Evolutionary conservation across 2,113 vertebrate genomes (phyloP).

Genomic region (Ceuthmochares aereus): DNA sequence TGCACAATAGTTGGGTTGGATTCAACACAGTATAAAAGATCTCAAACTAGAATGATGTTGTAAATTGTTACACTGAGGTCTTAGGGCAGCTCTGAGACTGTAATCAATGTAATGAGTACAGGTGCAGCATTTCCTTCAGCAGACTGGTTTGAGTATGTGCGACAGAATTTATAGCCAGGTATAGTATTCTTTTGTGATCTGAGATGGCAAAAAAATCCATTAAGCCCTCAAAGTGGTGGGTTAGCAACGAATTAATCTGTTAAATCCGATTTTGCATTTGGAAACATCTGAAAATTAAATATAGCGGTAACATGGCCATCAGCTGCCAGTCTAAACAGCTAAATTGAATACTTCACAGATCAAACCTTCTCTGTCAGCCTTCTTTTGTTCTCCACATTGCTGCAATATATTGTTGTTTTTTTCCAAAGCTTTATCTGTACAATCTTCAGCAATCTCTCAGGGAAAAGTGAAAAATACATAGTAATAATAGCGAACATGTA

Average conservation of each 20-base stretch:
- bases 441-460: neutral
- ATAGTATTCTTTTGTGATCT: neutral
- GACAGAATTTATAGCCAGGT: neutral
- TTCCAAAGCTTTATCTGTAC: neutral
- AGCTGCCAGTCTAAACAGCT: neutral
- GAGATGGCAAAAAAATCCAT: neutral
- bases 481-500: conserved; percentile 2
- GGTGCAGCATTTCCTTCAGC: neutral
- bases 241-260: neutral
- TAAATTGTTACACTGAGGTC: neutral
- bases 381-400: neutral
- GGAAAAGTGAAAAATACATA: neutral
- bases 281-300: neutral
- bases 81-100: neutral
- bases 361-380: neutral
- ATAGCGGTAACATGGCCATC: neutral
- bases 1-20: neutral
- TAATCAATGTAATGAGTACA: neutral
- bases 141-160: neutral
- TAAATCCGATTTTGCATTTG: neutral
- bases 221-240: neutral
- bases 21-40: neutral
- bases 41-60: neutral
- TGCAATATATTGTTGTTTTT: neutral
- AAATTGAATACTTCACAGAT: neutral